phyloP scores from a whole-genome alignment of 2,888 invertebrate genomes.

The Trissoscelio sp. region DNA sequence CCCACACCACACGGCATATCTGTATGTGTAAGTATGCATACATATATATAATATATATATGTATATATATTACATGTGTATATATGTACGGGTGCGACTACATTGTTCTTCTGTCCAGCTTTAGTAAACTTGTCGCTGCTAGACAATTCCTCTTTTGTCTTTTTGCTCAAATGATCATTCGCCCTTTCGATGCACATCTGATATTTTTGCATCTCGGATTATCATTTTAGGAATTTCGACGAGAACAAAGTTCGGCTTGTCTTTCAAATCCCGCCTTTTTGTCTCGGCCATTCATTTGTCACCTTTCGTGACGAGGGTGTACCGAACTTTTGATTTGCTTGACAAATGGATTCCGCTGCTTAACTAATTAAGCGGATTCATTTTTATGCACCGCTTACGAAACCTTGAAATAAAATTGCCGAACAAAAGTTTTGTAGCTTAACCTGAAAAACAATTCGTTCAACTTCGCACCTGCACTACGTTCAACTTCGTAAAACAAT shows the following conservation, averaged over 20 bases:
- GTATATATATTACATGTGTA: slow-evolving; percentile 7
- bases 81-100: slow-evolving; percentile 64
- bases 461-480: background rate
- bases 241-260: slow-evolving; percentile 12
- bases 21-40: slow-evolving; percentile 3
- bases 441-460: slow-evolving; percentile 6
- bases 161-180: slow-evolving; percentile 45
- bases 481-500: slow-evolving; percentile 17
- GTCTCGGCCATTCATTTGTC: slow-evolving; percentile 5
- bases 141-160: slow-evolving; percentile 52
- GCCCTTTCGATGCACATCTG: slow-evolving; percentile 43
- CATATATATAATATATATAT: background rate
- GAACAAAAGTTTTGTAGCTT: background rate
- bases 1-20: slow-evolving; percentile 68
- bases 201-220: slow-evolving; percentile 39
- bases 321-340: slow-evolving; percentile 14
- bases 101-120: slow-evolving; percentile 73
- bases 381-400: background rate
- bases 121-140: slow-evolving; percentile 66
- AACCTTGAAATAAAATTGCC: slow-evolving; percentile 7
- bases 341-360: slow-evolving; percentile 4
- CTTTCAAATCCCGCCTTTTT: slow-evolving; percentile 20
- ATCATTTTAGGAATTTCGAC: slow-evolving; percentile 37
- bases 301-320: background rate
- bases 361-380: slow-evolving; percentile 17